A percentile compares a stretch with the other conserved stretches of the same genome.
Evolutionary conservation across 2,113 vertebrate species (phyloP).

Genomic region (Pseudorhombus dupliciocellatus): DNA sequence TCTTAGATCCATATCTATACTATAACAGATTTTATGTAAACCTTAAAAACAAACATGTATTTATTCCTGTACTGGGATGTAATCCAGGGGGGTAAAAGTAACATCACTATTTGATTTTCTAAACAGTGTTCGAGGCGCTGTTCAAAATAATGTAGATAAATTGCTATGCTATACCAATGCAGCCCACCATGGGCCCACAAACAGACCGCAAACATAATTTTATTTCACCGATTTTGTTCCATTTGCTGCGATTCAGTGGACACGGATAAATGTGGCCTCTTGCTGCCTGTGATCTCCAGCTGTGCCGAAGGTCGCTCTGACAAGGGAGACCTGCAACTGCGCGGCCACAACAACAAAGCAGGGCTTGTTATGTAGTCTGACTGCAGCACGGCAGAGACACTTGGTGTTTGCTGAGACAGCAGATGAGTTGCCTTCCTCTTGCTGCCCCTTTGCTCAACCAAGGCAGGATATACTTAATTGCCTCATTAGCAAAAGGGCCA

Average conservation of each 20-base stretch:
- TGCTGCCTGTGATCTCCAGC: slow-evolving; percentile 52
- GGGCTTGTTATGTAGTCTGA: slow-evolving; percentile 38
- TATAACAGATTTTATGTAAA: no score
- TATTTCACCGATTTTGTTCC: no score
- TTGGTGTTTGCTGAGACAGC: slow-evolving; percentile 80
- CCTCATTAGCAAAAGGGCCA: slow-evolving; percentile 80
- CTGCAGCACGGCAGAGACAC: slow-evolving; percentile 47
- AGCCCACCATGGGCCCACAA: no score
- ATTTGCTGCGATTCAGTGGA: slow-evolving; percentile 32
- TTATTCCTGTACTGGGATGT: no score
- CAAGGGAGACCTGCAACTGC: slow-evolving; percentile 4
- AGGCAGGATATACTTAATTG: slow-evolving; percentile 79
- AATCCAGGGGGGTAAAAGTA: no score
- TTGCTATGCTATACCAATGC: no score
- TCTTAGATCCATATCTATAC: no score
- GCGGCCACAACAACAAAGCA: slow-evolving; percentile 16
- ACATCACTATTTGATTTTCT: no score
- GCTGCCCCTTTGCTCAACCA: slow-evolving; percentile 56
- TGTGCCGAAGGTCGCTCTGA: slow-evolving; percentile 25
- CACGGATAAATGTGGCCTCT: slow-evolving; percentile 30
- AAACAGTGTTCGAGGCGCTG: no score
- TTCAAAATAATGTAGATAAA: no score
- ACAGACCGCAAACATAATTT: no score
- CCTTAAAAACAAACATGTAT: no score
- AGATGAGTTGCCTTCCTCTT: slow-evolving; percentile 71